A percentile compares a stretch with the other conserved stretches of the same genome.
phyloP scores from a whole-genome alignment of 2,113 vertebrate species.

The Pluvianellus socialis region DNA sequence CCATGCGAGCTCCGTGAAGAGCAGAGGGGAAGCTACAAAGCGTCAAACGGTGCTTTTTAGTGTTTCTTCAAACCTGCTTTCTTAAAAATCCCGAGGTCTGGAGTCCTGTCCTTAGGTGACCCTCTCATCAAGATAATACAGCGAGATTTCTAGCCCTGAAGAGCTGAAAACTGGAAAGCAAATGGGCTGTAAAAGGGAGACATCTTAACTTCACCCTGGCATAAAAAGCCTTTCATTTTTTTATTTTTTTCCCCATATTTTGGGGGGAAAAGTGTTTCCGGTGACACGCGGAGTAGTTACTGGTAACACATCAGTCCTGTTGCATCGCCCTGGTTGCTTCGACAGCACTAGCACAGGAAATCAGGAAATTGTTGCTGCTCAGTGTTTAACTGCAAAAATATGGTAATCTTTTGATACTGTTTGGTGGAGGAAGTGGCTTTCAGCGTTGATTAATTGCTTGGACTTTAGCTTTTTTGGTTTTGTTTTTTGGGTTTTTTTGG shows the following conservation, averaged over 20 bases:
- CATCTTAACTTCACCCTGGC: background rate
- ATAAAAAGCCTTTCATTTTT: too few species aligned
- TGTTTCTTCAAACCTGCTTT: background rate
- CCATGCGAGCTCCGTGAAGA: background rate
- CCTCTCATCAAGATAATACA: fast-evolving
- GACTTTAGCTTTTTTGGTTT: background rate
- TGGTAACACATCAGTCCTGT: fast-evolving
- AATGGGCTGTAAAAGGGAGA: background rate
- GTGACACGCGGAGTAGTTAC: fast-evolving
- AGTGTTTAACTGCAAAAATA: background rate
- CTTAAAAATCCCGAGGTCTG: background rate
- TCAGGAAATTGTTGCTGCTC: background rate
- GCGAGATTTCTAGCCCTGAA: background rate
- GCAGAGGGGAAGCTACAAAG: background rate
- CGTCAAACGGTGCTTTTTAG: background rate
- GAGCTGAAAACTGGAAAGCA: background rate
- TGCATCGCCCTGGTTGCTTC: fast-evolving
- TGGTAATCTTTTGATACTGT: background rate
- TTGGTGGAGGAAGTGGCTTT: background rate
- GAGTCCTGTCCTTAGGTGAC: background rate
- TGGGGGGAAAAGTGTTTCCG: background rate
- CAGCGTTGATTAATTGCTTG: background rate
- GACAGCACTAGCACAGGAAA: background rate
- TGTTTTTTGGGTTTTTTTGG: background rate
- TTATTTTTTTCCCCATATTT: background rate